Evolutionary conservation across 2,797 vertebrate species (phyloP).

Genomic region (Gymnocypris eckloni): DNA sequence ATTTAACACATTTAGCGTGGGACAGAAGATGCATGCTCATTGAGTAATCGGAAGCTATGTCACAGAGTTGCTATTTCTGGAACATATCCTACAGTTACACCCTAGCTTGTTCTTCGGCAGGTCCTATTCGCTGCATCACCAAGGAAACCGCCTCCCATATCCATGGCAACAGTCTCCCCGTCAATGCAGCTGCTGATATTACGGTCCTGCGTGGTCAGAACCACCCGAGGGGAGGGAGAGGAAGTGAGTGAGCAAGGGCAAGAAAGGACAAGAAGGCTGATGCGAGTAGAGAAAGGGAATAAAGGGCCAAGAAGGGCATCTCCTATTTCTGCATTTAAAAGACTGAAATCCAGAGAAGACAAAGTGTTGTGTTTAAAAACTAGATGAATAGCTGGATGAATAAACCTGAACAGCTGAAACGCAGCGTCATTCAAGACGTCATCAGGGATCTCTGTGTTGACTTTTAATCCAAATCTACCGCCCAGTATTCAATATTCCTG

Average conservation of each 20-base stretch:
- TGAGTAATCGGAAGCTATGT: constrained; percentile 38
- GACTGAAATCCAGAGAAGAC: background rate
- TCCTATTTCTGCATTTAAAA: constrained; percentile 2
- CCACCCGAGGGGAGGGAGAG: constrained; percentile 58
- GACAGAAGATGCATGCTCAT: constrained; percentile 24
- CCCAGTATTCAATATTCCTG: constrained; percentile 16
- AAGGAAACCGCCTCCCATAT: constrained; percentile 83
- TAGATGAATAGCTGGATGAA: background rate
- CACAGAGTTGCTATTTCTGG: constrained; percentile 58
- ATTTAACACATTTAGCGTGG: constrained; percentile 24
- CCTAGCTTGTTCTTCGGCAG: constrained; percentile 60
- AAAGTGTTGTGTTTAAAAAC: background rate
- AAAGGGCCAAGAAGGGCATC: constrained; percentile 7
- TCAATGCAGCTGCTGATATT: constrained; percentile 72
- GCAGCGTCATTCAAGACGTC: background rate
- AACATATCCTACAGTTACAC: constrained; percentile 63
- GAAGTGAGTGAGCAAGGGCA: constrained; percentile 43
- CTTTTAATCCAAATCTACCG: constrained; percentile 11
- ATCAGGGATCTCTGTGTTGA: constrained; percentile 24
- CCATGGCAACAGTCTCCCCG: constrained; percentile 76
- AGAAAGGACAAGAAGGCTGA: constrained; percentile 44
- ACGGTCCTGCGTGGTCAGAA: constrained; percentile 59
- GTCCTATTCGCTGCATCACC: constrained; percentile 79
- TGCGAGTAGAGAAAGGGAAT: background rate
- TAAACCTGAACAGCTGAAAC: background rate